A percentile compares a stretch with the other conserved stretches of the same genome.
phyloP scores from a whole-genome alignment of 2,113 vertebrate species.

The Pycnonotus jocosus region DNA sequence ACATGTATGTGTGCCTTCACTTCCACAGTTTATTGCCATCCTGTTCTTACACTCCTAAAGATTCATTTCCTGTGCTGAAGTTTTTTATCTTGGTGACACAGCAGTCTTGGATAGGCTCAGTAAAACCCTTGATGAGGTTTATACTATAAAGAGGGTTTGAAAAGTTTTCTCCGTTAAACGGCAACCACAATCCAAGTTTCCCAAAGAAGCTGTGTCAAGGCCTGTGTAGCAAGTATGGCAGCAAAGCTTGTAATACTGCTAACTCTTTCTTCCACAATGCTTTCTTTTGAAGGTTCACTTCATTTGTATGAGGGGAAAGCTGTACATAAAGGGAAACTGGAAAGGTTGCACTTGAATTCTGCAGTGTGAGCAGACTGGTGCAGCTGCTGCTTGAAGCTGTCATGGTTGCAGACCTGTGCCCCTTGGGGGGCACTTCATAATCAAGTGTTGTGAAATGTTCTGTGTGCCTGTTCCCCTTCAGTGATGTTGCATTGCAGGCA shows the following conservation, averaged over 20 bases:
- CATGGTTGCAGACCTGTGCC: not conserved
- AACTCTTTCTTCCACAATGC: not conserved
- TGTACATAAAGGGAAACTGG: not conserved
- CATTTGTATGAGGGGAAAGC: not conserved
- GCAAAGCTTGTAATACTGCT: not conserved
- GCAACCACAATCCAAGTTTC: not conserved
- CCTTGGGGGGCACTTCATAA: not conserved
- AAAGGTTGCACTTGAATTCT: not conserved
- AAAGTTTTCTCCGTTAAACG: not conserved
- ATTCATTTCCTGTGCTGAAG: not conserved
- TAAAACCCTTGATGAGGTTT: not conserved
- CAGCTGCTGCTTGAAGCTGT: not conserved
- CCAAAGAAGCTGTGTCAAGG: not conserved
- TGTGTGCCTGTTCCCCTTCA: not conserved
- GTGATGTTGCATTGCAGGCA: not conserved
- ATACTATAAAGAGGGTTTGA: not conserved
- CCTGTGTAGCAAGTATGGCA: not conserved
- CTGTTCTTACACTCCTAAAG: not conserved
- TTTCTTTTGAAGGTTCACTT: not conserved
- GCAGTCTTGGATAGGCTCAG: not conserved
- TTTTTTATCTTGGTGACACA: not conserved
- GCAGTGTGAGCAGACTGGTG: not conserved
- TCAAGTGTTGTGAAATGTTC: not conserved
- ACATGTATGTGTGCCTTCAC: not conserved
- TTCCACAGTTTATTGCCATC: not conserved